Evolutionary conservation across 2,888 invertebrate genomes (phyloP), one percentile per base, ranked within the genome.

Genomic region (Andrena flavipes): DNA sequence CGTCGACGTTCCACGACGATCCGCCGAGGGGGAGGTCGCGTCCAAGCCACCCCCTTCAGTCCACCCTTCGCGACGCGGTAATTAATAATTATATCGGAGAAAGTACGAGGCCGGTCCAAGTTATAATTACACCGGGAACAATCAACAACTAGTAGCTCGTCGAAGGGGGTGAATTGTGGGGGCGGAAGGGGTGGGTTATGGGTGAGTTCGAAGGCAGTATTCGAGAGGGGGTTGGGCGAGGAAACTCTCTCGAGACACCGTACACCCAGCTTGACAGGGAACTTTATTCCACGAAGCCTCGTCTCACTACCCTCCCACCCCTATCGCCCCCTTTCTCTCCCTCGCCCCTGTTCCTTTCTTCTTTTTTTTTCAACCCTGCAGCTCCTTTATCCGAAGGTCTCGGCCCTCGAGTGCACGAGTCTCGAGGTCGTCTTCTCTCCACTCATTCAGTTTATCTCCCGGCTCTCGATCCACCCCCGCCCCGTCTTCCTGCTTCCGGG

Each of bases 111-210:
- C 76, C 86, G 87, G 88, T 84, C 89, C 80, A 93, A 93, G 91
- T 93, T 93, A 92, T 93, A 93, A 93, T 93, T 93, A 91, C 91
- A 88, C 91, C 82, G 88, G 77, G 90, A 93, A 93, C 92, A 92
- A 93, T 93, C 91, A 92, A 92, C 92, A 91, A 91, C 90, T 90
- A 88, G 82, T 84, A 80, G 68, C 84, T 79, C 77, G 76, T 71
- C 74, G 72, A 65, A 48, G 70, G 67, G 59, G 69, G 51, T 65
- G 48, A 67, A 48, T 33, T 4, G 60, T 35, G 26, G 23, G n/a
- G 26, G n/a, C 23, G 54, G 51, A 13, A 62, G 56, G 59, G 69
- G 30, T 35, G 51, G 48, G 30, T 29, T 1, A 26, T 29, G 51
- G 23, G 13, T 4, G 63, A 51, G 72, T 65, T 73, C 49, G 63